These are phyloP conservation scores for Pteronura brasiliensis DNA, from an alignment of 2,113 vertebrate species.

Conservation along the genomic window DNA sequence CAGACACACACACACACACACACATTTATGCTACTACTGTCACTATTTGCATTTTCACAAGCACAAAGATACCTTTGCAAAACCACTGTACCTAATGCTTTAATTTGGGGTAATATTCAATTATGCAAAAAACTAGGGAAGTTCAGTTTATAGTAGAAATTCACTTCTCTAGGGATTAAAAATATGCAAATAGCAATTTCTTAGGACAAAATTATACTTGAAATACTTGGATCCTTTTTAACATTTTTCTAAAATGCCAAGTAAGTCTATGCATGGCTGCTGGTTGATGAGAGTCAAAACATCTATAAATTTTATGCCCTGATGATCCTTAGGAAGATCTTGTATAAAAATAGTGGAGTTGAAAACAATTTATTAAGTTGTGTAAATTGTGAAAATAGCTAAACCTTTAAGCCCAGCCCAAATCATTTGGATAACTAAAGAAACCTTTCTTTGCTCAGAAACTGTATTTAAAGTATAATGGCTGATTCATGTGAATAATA, in stretches of 20 bases:
- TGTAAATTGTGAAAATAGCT: neutral
- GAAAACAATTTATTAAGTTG: constrained; percentile 10
- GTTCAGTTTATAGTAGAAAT: neutral
- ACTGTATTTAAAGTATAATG: neutral
- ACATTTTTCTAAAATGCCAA: constrained; percentile 20
- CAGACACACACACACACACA: neutral
- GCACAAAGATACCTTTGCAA: neutral
- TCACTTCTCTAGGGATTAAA: neutral
- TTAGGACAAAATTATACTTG: neutral
- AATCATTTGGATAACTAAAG: neutral
- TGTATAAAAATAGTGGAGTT: neutral
- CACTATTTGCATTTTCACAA: neutral
- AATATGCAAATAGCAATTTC: neutral
- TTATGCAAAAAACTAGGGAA: neutral
- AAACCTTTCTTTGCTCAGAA: neutral
- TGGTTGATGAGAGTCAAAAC: neutral
- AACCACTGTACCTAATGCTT: neutral
- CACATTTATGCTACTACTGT: neutral
- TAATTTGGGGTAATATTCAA: neutral
- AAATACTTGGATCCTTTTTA: neutral
- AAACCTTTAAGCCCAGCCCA: neutral
- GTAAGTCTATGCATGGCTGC: neutral
- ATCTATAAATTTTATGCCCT: neutral
- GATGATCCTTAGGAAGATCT: neutral
- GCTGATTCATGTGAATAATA: neutral